phyloP scores from a whole-genome alignment of 2,888 invertebrate genomes.

The Ochropleura leucogaster region DNA sequence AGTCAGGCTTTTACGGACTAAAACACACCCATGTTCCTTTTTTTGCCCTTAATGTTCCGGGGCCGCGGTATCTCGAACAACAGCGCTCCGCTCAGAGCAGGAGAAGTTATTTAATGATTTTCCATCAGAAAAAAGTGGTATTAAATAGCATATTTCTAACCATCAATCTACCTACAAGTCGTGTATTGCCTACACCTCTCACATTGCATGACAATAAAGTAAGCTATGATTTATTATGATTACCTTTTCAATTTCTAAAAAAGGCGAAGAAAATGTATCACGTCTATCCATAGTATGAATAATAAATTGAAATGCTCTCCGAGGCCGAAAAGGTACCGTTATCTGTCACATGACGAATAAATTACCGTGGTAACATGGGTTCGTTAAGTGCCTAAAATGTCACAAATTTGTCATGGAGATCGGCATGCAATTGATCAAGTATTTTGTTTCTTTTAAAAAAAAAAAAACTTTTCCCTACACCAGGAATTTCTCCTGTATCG shows the following conservation, averaged over 20 bases:
- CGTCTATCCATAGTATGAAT: slow-evolving; percentile 30
- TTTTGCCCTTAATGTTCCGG: too few species aligned
- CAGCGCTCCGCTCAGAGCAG: too few species aligned
- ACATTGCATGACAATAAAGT: slow-evolving; percentile 13
- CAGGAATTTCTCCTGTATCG: too few species aligned
- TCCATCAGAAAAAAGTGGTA: background rate
- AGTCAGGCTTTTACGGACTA: too few species aligned
- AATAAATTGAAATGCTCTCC: slow-evolving; percentile 34
- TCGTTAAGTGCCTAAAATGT: slow-evolving; percentile 22
- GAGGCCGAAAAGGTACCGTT: slow-evolving; percentile 26
- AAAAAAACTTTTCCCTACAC: too few species aligned
- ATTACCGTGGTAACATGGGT: slow-evolving; percentile 46
- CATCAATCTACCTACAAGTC: slow-evolving; percentile 8
- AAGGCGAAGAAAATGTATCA: slow-evolving; percentile 30
- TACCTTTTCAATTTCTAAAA: slow-evolving; percentile 31
- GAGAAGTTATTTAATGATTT: too few species aligned
- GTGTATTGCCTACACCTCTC: slow-evolving; percentile 3
- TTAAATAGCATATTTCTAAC: background rate
- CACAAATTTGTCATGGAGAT: slow-evolving; percentile 36
- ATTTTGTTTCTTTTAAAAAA: background rate
- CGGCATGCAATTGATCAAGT: slow-evolving; percentile 23
- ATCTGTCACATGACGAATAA: slow-evolving; percentile 47
- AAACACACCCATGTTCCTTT: too few species aligned
- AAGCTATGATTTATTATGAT: slow-evolving; percentile 39
- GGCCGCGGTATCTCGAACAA: too few species aligned